These are phyloP conservation scores for Steinernema feltiae DNA, from an alignment of 1,140 invertebrate species.

Conservation along the genomic window DNA sequence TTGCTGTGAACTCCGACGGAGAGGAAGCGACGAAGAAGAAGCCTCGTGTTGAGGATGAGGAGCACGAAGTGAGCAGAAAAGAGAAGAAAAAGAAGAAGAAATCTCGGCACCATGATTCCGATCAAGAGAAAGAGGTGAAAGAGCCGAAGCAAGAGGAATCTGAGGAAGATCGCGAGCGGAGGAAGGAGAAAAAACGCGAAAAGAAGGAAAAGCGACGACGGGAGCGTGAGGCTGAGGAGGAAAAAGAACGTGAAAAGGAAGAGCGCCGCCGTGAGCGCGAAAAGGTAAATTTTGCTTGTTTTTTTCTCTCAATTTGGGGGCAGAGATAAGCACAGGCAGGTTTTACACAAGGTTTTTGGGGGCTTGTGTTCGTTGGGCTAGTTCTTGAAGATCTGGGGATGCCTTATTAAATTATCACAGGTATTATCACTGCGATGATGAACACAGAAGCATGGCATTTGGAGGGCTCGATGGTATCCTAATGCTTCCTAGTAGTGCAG, in stretches of 20 bases:
- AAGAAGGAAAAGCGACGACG: slow-evolving; percentile 7
- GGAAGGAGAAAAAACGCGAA: not conserved
- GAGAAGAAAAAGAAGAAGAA: slow-evolving; percentile 6
- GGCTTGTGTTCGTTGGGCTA: not conserved
- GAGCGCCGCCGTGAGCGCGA: not conserved
- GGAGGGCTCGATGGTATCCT: too few relatives aligned
- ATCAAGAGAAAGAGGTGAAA: not conserved
- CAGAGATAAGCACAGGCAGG: not conserved
- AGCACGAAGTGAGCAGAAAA: not conserved
- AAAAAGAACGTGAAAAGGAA: not conserved
- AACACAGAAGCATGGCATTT: too few relatives aligned
- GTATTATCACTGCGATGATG: too few relatives aligned
- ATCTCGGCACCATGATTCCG: not conserved
- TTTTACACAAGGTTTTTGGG: not conserved
- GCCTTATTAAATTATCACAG: too few relatives aligned
- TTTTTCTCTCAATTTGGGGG: not conserved
- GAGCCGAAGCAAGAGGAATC: not conserved
- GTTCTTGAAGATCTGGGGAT: too few relatives aligned
- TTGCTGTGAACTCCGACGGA: not conserved
- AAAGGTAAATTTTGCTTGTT: not conserved
- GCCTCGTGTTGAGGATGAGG: not conserved
- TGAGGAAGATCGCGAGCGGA: not conserved
- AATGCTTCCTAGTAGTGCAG: too few relatives aligned
- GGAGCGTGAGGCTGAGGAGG: not conserved
- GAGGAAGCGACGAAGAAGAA: not conserved